Evolutionary conservation across 2,888 invertebrate species (phyloP), one percentile per base, ranked within the genome.

Genomic region (Microchrysa polita): DNA sequence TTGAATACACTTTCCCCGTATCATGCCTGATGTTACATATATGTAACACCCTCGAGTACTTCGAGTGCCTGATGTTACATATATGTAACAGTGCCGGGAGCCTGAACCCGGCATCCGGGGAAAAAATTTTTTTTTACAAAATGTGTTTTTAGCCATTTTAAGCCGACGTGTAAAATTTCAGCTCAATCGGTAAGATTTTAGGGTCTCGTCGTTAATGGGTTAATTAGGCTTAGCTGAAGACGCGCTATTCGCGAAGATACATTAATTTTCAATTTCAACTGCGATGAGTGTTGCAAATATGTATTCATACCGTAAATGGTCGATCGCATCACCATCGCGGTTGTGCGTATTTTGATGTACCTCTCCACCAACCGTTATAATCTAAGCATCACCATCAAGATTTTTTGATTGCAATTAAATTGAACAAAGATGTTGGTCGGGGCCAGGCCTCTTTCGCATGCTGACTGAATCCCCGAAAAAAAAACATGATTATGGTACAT

Each of bases 341-440:
- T n/a, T n/a, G n/a, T n/a, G n/a, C n/a, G n/a, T n/a, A n/a, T 48
- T 48, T 12, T n/a, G n/a, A n/a, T n/a, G 12, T n/a, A 48, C 12
- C 48, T 27, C 34, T 23, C 60, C 60, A 2, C 60, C 34, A 27
- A 60, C 60, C 60, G 60, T 60, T 60, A 60, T 20, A 23, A 27
- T 34, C 1, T 34, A n/a, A 34, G 23, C 60, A 27, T 14, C 60
- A 27, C 16, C 60, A 60, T 23, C 60, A 60, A 23, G 9, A 14
- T 60, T 60, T n/a, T 60, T 60, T 5, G 60, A 60, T 60, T 60
- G 60, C 60, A 60, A 60, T 60, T 27, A 23, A 23, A 60, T 60
- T 60, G 9, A 60, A 27, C 34, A 60, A 20, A 22, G 16, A 60
- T 16, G 60, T 27, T 60, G 23, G 60, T 27, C 27, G 60, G 27